These are phyloP conservation scores for Seira sanloemensis DNA, from an alignment of 2,888 invertebrate species.

Conservation along the genomic window DNA sequence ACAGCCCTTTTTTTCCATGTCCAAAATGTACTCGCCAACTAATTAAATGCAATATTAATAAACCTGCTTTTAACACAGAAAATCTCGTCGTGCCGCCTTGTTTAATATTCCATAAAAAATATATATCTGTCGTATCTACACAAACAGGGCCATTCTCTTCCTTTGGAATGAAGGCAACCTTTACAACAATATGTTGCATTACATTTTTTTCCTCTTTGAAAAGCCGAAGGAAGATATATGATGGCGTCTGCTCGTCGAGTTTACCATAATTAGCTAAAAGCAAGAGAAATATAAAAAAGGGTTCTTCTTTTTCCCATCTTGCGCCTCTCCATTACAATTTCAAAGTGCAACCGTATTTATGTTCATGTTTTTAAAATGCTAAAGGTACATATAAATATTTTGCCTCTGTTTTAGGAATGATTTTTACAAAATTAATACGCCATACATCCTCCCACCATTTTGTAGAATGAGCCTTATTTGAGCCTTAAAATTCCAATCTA, in stretches of 20 bases:
- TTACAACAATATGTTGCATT: too few relatives aligned
- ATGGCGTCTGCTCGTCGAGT: constrained; percentile 50
- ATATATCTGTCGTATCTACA: too few relatives aligned
- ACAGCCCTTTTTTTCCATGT: not conserved
- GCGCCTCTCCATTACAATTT: not conserved
- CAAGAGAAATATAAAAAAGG: constrained; percentile 31
- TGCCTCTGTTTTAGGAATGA: not conserved
- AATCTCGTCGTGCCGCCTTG: not conserved
- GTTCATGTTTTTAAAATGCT: not conserved
- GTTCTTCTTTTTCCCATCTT: not conserved
- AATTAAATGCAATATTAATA: constrained; percentile 64
- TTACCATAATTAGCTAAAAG: constrained; percentile 57
- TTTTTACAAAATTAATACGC: not conserved
- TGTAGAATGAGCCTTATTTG: too few relatives aligned
- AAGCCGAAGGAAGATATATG: constrained; percentile 44
- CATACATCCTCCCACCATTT: not conserved
- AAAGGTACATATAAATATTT: not conserved
- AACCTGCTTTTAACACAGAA: constrained; percentile 41
- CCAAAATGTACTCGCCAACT: not conserved
- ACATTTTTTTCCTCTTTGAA: not conserved
- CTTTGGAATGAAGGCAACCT: too few relatives aligned
- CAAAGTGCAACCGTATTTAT: not conserved
- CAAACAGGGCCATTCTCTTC: too few relatives aligned
- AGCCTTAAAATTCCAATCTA: too few relatives aligned
- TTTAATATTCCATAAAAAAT: too few relatives aligned